Percentiles rank a stretch among this genome's conserved stretches.
These are phyloP conservation scores for Actinia tenebrosa DNA, from an alignment of 64 coral and sea anemone genomes.

Conservation along the genomic window DNA sequence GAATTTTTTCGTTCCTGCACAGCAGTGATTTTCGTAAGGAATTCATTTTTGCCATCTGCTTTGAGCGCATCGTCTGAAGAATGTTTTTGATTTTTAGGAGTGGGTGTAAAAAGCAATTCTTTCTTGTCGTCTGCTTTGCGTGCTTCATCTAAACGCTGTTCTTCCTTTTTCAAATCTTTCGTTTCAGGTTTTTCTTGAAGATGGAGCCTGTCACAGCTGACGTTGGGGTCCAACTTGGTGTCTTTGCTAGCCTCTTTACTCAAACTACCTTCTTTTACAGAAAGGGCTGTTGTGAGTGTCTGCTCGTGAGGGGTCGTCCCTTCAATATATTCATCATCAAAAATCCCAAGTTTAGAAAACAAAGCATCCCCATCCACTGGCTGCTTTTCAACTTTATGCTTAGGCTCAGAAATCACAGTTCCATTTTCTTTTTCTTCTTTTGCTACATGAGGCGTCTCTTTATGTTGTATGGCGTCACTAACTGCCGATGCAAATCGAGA, in stretches of 20 bases:
- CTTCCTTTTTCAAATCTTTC: neutral
- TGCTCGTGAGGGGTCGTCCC: neutral
- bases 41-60: too few species aligned
- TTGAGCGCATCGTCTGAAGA: too few species aligned
- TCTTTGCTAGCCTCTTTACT: neutral
- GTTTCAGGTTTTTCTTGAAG: neutral
- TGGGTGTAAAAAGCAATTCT: neutral
- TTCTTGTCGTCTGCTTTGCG: neutral
- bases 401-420: neutral
- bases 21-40: too few species aligned
- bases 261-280: neutral
- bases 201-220: neutral
- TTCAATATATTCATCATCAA: neutral
- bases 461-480: neutral
- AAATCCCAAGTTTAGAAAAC: slow-evolving; percentile 15
- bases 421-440: neutral
- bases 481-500: neutral
- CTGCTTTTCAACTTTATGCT: neutral
- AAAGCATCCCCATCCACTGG: neutral
- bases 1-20: neutral
- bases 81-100: neutral
- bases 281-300: neutral
- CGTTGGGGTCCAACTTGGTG: neutral
- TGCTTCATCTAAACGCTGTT: neutral
- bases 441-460: neutral